These are phyloP conservation scores for Neocloeon triangulifer DNA, from an alignment of 1,140 invertebrate species.

Conservation along the genomic window DNA sequence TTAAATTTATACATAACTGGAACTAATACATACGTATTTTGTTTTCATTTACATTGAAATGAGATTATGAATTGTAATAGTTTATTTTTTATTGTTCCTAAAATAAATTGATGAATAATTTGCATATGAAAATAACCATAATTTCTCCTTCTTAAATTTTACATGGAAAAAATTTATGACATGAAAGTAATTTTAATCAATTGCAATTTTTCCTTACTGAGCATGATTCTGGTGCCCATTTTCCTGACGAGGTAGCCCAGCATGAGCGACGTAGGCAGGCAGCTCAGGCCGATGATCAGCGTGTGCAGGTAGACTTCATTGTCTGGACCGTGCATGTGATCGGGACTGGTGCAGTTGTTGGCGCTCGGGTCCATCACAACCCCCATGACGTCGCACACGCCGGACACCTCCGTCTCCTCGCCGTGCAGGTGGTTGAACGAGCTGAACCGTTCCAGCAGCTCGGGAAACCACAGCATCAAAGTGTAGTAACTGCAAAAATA, in stretches of 20 bases:
- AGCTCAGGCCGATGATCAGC: slow-evolving; percentile 44
- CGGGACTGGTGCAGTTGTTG: slow-evolving; percentile 9
- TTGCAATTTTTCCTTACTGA: slow-evolving; percentile 27
- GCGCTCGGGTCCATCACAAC: slow-evolving; percentile 10
- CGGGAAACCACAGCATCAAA: slow-evolving; percentile 64
- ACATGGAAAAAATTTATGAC: no score
- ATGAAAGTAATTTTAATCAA: no score
- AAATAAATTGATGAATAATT: no score
- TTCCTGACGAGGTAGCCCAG: slow-evolving; percentile 44
- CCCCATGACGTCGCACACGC: no score
- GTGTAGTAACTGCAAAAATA: slow-evolving; percentile 49
- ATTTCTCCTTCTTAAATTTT: no score
- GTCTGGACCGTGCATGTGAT: slow-evolving; percentile 29
- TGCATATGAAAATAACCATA: no score
- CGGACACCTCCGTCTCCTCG: slow-evolving; percentile 34
- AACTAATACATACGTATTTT: no score
- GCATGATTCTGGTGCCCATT: slow-evolving; percentile 47
- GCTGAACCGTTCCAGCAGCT: slow-evolving; percentile 46
- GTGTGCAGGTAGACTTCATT: slow-evolving; percentile 43
- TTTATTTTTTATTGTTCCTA: no score
- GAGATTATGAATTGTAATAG: no score
- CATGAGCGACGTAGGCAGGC: slow-evolving; percentile 46
- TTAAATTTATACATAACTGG: no score
- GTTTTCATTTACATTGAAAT: no score
- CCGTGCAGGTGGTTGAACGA: slow-evolving; percentile 37